Percentiles rank a stretch among this genome's conserved stretches.
These are phyloP conservation scores for Diaprepes abbreviatus DNA, from an alignment of 2,888 invertebrate genomes.

Conservation along the genomic window DNA sequence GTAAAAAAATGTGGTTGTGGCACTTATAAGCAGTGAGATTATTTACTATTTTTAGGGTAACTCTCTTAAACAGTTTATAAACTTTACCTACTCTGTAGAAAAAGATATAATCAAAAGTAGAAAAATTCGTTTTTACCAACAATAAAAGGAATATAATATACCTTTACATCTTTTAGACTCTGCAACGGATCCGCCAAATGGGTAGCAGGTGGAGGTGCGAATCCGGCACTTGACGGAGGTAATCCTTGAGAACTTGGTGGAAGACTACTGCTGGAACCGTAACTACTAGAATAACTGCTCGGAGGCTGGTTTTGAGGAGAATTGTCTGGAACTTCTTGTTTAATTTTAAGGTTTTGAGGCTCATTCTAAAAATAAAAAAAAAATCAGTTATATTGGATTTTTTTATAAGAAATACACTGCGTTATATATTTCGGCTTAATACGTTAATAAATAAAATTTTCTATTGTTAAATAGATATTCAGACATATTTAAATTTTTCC, in stretches of 20 bases:
- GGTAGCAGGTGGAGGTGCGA: constrained; percentile 54
- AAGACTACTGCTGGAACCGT: constrained; percentile 27
- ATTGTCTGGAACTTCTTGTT: constrained; percentile 70
- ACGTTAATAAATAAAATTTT: too few species aligned
- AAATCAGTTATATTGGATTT: not conserved
- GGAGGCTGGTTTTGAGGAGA: constrained; percentile 26
- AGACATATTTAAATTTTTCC: too few species aligned
- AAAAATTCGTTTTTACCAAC: too few species aligned
- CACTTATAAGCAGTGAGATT: too few species aligned
- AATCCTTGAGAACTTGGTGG: constrained; percentile 52
- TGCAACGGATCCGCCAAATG: constrained; percentile 76
- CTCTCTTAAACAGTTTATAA: too few species aligned
- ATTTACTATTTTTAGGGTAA: too few species aligned
- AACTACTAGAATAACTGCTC: constrained; percentile 10
- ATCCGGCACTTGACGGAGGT: constrained; percentile 48
- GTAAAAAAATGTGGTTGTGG: too few species aligned
- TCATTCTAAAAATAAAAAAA: constrained; percentile 68
- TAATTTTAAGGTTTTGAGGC: constrained; percentile 80
- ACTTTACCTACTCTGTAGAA: too few species aligned
- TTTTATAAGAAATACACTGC: too few species aligned
- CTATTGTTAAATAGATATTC: too few species aligned
- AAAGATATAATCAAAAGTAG: too few species aligned
- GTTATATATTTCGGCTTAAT: too few species aligned
- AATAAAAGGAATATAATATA: constrained; percentile 57
- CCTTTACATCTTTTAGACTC: constrained; percentile 84